Percentiles rank a stretch among this genome's conserved stretches.
These are phyloP conservation scores for Myotis planiceps DNA, from an alignment of 2,797 vertebrate species.

Conservation along the genomic window DNA sequence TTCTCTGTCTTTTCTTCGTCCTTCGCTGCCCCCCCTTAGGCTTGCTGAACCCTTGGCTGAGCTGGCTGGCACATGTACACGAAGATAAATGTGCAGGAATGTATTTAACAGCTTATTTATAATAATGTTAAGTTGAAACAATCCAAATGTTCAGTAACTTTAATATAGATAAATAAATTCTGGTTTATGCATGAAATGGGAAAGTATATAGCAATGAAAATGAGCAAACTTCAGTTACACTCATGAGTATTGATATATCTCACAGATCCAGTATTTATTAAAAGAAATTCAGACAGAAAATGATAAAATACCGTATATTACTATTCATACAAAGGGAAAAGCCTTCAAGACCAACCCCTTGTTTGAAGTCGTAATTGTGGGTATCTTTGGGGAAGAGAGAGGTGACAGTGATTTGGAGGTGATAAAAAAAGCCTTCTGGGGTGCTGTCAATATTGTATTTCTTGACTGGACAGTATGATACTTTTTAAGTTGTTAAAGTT, in stretches of 20 bases:
- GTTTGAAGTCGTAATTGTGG: not conserved
- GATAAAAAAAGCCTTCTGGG: not conserved
- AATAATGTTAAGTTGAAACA: not conserved
- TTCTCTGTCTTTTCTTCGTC: no score
- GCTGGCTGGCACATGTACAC: not conserved
- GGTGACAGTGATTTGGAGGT: not conserved
- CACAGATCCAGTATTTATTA: not conserved
- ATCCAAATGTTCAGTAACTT: not conserved
- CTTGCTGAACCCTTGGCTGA: no score
- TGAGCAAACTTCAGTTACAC: not conserved
- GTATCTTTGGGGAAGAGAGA: not conserved
- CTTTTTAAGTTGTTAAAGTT: not conserved
- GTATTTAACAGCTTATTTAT: not conserved
- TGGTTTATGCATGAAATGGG: not conserved
- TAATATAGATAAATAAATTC: not conserved
- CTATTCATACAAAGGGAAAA: not conserved
- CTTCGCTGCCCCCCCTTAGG: no score
- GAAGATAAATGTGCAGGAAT: not conserved
- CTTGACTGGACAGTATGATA: not conserved
- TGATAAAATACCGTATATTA: not conserved
- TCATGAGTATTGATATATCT: not conserved
- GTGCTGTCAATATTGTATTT: not conserved
- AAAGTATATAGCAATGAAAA: not conserved
- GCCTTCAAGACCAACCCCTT: not conserved
- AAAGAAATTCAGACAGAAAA: not conserved